Conservation (phyloP, 2,888 invertebrate genomes). For the Tortricodes alternella region DNA sequence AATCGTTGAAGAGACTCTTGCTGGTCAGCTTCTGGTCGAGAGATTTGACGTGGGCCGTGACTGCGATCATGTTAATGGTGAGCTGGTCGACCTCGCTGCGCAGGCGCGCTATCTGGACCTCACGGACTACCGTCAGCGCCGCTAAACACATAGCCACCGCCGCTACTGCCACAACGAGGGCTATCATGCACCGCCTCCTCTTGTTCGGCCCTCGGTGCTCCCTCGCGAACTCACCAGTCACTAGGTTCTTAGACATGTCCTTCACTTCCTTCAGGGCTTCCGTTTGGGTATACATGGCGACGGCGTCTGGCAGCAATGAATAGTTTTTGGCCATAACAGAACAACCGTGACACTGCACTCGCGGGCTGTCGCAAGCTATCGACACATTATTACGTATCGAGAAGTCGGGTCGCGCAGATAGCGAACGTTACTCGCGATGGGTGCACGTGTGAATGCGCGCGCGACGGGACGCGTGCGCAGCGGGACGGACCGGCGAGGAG, state of each 20-base stretch:
- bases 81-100: conserved; percentile 66
- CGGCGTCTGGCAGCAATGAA: conserved; percentile 63
- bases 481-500: conserved; percentile 54
- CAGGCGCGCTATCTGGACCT: conserved; percentile 62
- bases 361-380: conserved; percentile 53
- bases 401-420: neutral
- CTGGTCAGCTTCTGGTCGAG: conserved; percentile 64
- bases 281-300: conserved; percentile 67
- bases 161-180: conserved; percentile 47
- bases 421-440: conserved; percentile 37
- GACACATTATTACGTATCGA: conserved; percentile 57
- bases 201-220: conserved; percentile 59
- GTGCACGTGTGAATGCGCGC: conserved; percentile 37
- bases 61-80: conserved; percentile 63
- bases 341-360: conserved; percentile 52
- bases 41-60: conserved; percentile 63
- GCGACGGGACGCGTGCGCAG: conserved; percentile 52
- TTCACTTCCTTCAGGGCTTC: conserved; percentile 61
- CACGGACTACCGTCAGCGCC: conserved; percentile 62
- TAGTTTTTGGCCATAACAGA: conserved; percentile 71
- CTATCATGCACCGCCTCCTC: conserved; percentile 52
- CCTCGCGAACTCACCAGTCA: conserved; percentile 73
- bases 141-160: conserved; percentile 60
- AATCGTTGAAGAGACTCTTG: conserved; percentile 64
- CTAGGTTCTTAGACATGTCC: conserved; percentile 73